Evolutionary conservation across 2,113 vertebrate species (phyloP).

Genomic region (Gallinago jamesoni): DNA sequence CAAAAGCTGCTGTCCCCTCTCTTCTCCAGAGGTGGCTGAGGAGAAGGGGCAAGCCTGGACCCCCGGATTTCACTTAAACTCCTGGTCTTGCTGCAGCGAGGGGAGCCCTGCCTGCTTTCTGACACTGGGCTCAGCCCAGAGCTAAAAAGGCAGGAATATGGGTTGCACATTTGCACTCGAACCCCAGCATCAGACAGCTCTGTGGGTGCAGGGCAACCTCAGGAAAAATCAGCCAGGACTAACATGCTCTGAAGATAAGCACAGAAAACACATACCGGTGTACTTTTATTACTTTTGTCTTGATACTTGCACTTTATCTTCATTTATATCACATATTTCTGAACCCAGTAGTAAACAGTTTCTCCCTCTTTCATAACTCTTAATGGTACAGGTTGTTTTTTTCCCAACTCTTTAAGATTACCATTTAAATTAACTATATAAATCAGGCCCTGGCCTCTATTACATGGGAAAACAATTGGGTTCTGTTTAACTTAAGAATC

Average conservation of each 20-base stretch:
- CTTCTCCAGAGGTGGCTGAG: neutral
- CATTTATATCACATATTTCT: conserved; percentile 40
- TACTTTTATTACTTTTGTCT: conserved; percentile 9
- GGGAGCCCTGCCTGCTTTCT: neutral
- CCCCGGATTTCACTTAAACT: neutral
- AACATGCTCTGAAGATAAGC: neutral
- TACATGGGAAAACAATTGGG: conserved; percentile 59
- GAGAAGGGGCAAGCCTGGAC: neutral
- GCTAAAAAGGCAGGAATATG: neutral
- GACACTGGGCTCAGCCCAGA: neutral
- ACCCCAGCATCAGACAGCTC: neutral
- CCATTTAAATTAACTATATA: conserved; percentile 69
- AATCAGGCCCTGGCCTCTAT: conserved; percentile 55
- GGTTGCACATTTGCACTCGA: neutral
- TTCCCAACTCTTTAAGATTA: conserved; percentile 38
- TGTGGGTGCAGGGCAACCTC: neutral
- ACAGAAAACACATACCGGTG: neutral
- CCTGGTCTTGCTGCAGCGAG: neutral
- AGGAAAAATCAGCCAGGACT: neutral
- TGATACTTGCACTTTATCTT: conserved; percentile 35
- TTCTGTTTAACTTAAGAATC: conserved; percentile 72
- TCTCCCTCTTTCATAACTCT: conserved; percentile 48
- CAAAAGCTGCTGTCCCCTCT: conserved; percentile 5
- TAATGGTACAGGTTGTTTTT: conserved; percentile 45
- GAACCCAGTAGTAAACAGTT: conserved; percentile 42